Conservation (phyloP, 2,888 invertebrate species). For the Clusia tigrina region DNA sequence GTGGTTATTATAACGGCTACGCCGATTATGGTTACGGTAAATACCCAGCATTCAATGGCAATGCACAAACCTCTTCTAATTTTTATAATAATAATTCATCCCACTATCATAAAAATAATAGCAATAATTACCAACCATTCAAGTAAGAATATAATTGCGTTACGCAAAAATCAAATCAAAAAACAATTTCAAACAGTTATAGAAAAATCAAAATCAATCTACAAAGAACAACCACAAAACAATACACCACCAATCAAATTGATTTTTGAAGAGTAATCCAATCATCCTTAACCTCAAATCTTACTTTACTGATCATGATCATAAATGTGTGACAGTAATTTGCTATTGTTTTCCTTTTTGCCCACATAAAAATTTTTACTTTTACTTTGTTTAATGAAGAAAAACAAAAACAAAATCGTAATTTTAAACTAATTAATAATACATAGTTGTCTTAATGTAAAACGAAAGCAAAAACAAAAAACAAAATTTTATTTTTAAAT, state of each 20-base stretch:
- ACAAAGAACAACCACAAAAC: constrained; percentile 38
- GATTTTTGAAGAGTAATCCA: constrained; percentile 18
- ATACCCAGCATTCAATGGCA: constrained; percentile 60
- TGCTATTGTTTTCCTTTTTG: constrained; percentile 34
- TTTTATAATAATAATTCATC: constrained; percentile 61
- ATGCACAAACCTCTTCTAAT: constrained; percentile 55
- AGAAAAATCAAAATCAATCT: constrained; percentile 31
- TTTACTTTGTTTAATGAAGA: constrained; percentile 14
- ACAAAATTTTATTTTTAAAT: constrained; percentile 34
- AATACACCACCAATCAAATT: constrained; percentile 27
- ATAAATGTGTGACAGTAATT: constrained; percentile 22
- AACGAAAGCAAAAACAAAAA: constrained; percentile 17
- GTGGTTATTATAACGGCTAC: constrained; percentile 70
- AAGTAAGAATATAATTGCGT: constrained; percentile 43
- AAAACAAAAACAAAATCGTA: constrained; percentile 30
- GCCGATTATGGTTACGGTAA: constrained; percentile 73
- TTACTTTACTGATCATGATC: too few relatives aligned
- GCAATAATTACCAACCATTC: constrained; percentile 59
- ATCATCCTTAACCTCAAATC: too few relatives aligned
- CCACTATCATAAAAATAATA: constrained; percentile 63
- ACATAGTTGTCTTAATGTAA: constrained; percentile 2
- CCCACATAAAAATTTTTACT: constrained; percentile 18
- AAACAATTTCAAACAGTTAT: constrained; percentile 7
- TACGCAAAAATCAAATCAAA: constrained; percentile 12
- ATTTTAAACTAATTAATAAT: neutral